phyloP scores from a whole-genome alignment of 2,797 vertebrate genomes.

The Mormyrus hasselquistii region DNA sequence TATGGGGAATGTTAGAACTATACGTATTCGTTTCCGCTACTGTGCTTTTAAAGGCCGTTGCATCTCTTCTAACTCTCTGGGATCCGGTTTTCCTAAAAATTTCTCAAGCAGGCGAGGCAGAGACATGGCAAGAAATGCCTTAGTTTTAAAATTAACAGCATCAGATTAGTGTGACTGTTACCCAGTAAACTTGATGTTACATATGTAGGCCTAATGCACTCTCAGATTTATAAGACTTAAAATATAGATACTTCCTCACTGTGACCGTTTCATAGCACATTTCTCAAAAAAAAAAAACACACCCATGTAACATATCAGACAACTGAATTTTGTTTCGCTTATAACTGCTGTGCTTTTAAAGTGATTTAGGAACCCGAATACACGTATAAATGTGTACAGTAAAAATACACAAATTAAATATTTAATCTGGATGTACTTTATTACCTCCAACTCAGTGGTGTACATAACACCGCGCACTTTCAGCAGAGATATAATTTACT shows the following conservation, averaged over 20 bases:
- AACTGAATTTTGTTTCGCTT: background rate
- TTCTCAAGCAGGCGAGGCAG: background rate
- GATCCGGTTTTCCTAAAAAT: background rate
- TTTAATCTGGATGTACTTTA: constrained; percentile 1
- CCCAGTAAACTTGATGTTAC: background rate
- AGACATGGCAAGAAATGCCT: background rate
- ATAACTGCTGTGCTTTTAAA: background rate
- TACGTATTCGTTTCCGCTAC: background rate
- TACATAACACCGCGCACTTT: background rate
- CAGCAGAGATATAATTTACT: background rate
- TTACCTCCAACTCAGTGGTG: background rate
- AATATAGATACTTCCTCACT: background rate
- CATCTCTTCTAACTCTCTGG: background rate
- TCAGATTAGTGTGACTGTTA: background rate
- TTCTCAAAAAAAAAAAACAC: background rate
- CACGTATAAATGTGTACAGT: background rate
- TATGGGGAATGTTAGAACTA: constrained; percentile 42
- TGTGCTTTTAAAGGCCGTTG: background rate
- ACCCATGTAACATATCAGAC: background rate
- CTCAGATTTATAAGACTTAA: background rate
- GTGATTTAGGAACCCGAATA: background rate
- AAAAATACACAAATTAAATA: background rate
- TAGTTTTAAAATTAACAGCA: background rate
- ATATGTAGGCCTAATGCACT: background rate
- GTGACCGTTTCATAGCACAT: background rate